A percentile compares a stretch with the other conserved stretches of the same genome.
Evolutionary conservation across 2,888 invertebrate genomes (phyloP).

Genomic region (Saturnia japonica): DNA sequence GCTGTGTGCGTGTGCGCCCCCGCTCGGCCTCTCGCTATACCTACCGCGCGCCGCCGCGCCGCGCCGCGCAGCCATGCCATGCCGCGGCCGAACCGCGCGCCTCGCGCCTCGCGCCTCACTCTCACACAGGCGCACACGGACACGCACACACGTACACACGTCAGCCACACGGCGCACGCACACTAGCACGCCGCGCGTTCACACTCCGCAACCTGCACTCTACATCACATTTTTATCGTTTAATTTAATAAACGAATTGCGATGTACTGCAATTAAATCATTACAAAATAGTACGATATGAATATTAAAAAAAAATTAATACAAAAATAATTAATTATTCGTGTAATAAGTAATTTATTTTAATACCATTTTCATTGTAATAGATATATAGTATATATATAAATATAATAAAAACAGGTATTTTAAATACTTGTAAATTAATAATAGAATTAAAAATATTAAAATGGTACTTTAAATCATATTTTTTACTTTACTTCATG

Average conservation of each 20-base stretch:
- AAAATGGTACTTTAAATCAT: too few relatives aligned
- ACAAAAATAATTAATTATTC: slow-evolving; percentile 7
- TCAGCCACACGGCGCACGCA: slow-evolving; percentile 28
- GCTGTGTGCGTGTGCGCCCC: slow-evolving; percentile 65
- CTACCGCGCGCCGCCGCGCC: slow-evolving; percentile 53
- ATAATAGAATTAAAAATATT: too few relatives aligned
- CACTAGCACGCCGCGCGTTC: slow-evolving; percentile 27
- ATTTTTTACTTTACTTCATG: too few relatives aligned
- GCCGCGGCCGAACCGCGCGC: slow-evolving; percentile 28
- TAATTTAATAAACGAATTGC: slow-evolving; percentile 7
- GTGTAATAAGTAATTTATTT: background rate
- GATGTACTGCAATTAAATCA: background rate
- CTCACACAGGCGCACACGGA: too few relatives aligned
- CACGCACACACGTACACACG: too few relatives aligned
- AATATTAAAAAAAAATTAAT: background rate
- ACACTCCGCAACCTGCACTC: slow-evolving; percentile 27
- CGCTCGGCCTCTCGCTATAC: slow-evolving; percentile 66
- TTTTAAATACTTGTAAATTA: background rate
- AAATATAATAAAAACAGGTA: background rate
- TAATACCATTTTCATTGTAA: background rate
- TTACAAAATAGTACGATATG: background rate
- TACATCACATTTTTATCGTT: slow-evolving; percentile 12
- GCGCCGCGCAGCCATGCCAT: slow-evolving; percentile 35
- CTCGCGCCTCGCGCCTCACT: slow-evolving; percentile 28
- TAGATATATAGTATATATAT: background rate